Conservation (phyloP, 53 echinoderm and acorn worm genomes). For the Stichopus horrens region DNA sequence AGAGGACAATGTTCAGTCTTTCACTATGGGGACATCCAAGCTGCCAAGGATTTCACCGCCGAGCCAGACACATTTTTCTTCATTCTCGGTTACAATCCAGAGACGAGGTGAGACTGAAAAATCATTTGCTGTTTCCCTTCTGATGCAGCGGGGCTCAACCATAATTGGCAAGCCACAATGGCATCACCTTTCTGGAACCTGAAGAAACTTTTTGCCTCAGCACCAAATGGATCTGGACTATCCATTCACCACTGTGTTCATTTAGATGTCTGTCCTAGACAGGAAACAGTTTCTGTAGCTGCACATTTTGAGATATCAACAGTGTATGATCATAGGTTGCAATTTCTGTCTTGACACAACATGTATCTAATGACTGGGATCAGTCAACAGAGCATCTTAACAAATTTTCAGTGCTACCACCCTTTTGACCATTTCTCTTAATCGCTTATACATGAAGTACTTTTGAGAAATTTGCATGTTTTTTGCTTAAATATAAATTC, state of each 20-base stretch:
- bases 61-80: conserved; percentile 86
- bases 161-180: too few relatives aligned
- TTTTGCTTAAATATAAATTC: too few relatives aligned
- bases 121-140: background rate
- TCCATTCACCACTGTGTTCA: background rate
- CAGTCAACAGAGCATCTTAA: too few relatives aligned
- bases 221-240: background rate
- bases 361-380: too few relatives aligned
- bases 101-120: conserved; percentile 77
- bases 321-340: too few relatives aligned
- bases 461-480: too few relatives aligned
- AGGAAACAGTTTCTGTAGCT: too few relatives aligned
- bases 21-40: conserved; percentile 94
- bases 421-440: too few relatives aligned
- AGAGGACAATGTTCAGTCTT: conserved; percentile 68
- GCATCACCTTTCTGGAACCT: background rate
- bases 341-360: too few relatives aligned
- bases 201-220: background rate
- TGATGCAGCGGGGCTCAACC: background rate
- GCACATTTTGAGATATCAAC: too few relatives aligned
- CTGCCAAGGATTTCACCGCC: conserved; percentile 86
- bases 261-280: background rate
- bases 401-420: too few relatives aligned
- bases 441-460: too few relatives aligned
- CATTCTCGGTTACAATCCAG: conserved; percentile 98